These are phyloP conservation scores for Beaufortia kweichowensis DNA, from an alignment of 2,113 vertebrate genomes.

Conservation along the genomic window DNA sequence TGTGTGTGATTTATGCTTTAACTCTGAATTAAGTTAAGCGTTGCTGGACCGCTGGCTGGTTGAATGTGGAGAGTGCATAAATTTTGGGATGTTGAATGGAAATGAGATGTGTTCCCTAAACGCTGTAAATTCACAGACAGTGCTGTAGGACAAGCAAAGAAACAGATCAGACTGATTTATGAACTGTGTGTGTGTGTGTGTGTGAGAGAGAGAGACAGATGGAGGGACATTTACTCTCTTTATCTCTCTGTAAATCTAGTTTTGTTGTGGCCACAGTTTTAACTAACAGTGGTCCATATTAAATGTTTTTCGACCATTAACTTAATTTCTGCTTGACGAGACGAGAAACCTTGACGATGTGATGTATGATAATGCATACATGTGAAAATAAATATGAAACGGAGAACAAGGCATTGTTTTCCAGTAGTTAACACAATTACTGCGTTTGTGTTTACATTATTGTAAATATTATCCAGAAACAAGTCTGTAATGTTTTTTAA, in stretches of 20 bases:
- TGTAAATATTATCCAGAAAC: too few species aligned
- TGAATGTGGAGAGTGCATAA: conserved; percentile 69
- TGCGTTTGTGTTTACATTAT: too few species aligned
- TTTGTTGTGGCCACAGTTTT: background rate
- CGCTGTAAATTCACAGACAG: conserved; percentile 67
- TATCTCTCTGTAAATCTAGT: conserved; percentile 12
- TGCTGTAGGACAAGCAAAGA: conserved; percentile 63
- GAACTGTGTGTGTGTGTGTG: conserved; percentile 45
- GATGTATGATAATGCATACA: too few species aligned
- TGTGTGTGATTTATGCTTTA: background rate
- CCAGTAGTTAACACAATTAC: too few species aligned
- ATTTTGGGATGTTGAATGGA: conserved; percentile 61
- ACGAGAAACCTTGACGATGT: too few species aligned
- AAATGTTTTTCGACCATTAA: too few species aligned
- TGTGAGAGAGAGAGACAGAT: background rate
- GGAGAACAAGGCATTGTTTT: too few species aligned
- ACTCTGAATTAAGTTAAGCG: conserved; percentile 16
- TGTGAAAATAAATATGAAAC: too few species aligned
- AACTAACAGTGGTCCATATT: too few species aligned
- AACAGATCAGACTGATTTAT: conserved; percentile 69
- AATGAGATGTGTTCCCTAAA: conserved; percentile 61
- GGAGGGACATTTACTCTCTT: background rate
- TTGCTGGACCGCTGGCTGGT: conserved; percentile 42
- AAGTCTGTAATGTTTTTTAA: too few species aligned
- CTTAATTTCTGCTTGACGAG: too few species aligned